phyloP scores from a whole-genome alignment of 37 sponge, comb jelly and placozoan species.

The Petrosia ficiformis region DNA sequence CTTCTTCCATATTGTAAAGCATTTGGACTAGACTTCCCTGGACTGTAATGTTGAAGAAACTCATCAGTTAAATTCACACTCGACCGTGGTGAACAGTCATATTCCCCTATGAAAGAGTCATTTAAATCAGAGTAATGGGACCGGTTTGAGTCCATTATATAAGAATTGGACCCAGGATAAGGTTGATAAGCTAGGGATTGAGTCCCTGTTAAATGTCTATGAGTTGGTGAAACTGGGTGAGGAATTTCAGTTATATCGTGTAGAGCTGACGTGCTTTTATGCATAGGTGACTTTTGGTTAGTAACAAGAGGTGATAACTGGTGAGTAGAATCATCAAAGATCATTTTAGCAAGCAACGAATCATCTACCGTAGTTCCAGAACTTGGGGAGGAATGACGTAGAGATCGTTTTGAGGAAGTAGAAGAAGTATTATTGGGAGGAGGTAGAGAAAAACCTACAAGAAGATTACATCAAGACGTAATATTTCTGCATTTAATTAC shows the following conservation, averaged over 20 bases:
- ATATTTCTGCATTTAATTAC: background rate
- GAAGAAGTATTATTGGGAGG: slow-evolving; percentile 1
- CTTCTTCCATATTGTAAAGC: background rate
- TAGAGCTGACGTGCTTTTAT: slow-evolving; percentile 57
- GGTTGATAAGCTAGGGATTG: background rate
- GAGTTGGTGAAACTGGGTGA: background rate
- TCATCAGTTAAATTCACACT: background rate
- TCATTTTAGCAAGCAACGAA: slow-evolving; percentile 40
- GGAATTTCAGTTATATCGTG: slow-evolving; percentile 1
- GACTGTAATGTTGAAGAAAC: background rate
- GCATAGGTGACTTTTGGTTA: slow-evolving; percentile 28
- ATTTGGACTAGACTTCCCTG: background rate
- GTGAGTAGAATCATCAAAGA: slow-evolving; percentile 36
- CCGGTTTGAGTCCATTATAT: background rate
- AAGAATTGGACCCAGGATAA: background rate
- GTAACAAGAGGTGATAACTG: background rate
- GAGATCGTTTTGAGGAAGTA: background rate
- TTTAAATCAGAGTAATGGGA: slow-evolving; percentile 1
- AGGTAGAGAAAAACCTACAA: background rate
- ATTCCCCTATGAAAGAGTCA: background rate
- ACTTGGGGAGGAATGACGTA: background rate
- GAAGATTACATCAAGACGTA: background rate
- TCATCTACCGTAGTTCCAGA: slow-evolving; percentile 38
- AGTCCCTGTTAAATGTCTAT: background rate
- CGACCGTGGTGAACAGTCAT: background rate